phyloP scores from a whole-genome alignment of 2,797 vertebrate species.

The Rachycentron canadum region DNA sequence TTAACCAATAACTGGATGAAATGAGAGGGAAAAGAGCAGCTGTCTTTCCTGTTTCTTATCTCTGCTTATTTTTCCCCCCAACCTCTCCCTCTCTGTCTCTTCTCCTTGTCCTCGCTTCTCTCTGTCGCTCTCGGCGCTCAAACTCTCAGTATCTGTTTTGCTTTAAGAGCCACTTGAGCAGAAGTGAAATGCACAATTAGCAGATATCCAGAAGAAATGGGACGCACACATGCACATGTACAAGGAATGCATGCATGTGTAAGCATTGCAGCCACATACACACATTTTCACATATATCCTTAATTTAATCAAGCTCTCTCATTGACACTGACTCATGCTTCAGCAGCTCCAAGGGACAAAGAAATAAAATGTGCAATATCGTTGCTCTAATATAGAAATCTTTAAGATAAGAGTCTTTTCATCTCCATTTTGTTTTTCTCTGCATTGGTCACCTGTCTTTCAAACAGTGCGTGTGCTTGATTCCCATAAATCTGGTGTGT shows the following conservation, averaged over 20 bases:
- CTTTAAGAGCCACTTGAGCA: conserved; percentile 79
- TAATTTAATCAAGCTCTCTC: conserved; percentile 75
- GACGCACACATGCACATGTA: conserved; percentile 66
- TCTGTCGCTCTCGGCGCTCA: conserved; percentile 70
- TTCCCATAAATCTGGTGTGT: neutral
- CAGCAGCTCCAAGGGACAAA: conserved; percentile 56
- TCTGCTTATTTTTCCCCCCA: conserved; percentile 31
- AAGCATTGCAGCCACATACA: conserved; percentile 46
- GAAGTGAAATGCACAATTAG: conserved; percentile 85
- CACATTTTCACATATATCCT: conserved; percentile 39
- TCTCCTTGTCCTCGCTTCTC: conserved; percentile 49
- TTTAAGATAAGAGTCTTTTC: neutral
- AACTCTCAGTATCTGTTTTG: conserved; percentile 78
- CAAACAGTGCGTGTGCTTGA: neutral
- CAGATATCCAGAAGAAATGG: conserved; percentile 81
- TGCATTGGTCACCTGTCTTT: conserved; percentile 3
- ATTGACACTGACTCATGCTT: conserved; percentile 61
- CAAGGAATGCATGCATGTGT: conserved; percentile 72
- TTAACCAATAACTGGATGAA: conserved; percentile 97
- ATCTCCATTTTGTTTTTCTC: conserved; percentile 17
- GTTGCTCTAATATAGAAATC: conserved; percentile 13
- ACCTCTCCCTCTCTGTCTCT: conserved; percentile 27
- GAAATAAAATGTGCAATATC: conserved; percentile 34
- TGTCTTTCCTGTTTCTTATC: conserved; percentile 90
- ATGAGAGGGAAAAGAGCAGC: conserved; percentile 96